Base-by-base conservation (phyloP, 2,797 vertebrate species). In the Phrynocephalus vlangalii region DNA sequence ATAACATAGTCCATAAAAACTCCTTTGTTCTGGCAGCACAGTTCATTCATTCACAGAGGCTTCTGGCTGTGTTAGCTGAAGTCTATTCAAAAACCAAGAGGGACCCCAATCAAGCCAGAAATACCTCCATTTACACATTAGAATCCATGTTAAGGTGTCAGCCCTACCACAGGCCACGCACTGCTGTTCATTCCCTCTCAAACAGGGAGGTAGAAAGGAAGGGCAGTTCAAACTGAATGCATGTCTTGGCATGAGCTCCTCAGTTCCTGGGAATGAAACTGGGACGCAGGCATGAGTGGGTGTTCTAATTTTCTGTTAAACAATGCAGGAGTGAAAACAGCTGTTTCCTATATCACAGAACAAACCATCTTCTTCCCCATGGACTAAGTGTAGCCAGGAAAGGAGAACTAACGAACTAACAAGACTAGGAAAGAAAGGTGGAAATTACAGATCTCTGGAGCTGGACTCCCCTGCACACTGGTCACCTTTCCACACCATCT, bases 301-400 rank as follows among this genome's bases (percentile, higher is more conserved):
- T 94, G 90, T 92, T 90, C 88, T 93, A 86, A 90, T 89, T 93
- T 88, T 72, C 91, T 78, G 79, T 86, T 3, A 87, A 89, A 91
- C 92, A 90, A 80, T 85, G 73, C 52, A 88, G 91, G 92, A 95
- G 84, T 70, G 86, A 82, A 94, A 82, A 84, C 92, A 94, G 92
- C 93, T 94, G 94, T 82, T 87, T 77, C 0, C 82, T 56, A 33
- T 89, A 81, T 80, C 90, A 90, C 33, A 85, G 72, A 72, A 85
- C 5, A 71, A 86, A 70, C 88, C 38, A 2, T 22, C 91, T 90
- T 84, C 84, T 91, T 91, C 79, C 86, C 67, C 11, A 3, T 83
- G 30, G 90, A 93, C 86, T 80, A 75, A 2, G 82, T 88, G 92
- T 88, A 60, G 8, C 0, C 0, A 38, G 60, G 86, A 63, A 89